Conservation (phyloP, 2,888 invertebrate genomes). For the Invenusta paracnida region DNA sequence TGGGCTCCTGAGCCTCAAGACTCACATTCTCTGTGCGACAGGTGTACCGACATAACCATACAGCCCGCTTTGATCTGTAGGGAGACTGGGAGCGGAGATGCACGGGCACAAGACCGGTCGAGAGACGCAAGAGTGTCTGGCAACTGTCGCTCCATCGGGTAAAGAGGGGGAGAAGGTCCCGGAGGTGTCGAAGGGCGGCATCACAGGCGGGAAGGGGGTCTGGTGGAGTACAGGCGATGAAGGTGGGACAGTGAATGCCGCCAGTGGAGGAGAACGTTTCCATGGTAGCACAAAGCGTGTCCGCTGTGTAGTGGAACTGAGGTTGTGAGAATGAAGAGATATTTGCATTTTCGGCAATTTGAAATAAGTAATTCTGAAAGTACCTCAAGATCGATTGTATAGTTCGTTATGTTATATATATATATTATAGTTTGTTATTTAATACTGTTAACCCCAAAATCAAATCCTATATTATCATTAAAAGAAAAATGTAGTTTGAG, state of each 20-base stretch:
- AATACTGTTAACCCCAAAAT: no score
- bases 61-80: neutral
- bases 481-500: no score
- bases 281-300: neutral
- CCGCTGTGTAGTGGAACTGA: neutral
- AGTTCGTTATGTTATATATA: neutral
- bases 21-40: neutral
- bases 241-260: neutral
- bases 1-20: neutral
- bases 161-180: neutral
- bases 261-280: neutral
- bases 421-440: no score
- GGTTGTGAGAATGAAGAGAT: no score
- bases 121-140: neutral
- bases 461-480: neutral
- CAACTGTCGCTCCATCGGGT: neutral
- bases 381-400: no score
- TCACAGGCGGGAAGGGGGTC: neutral
- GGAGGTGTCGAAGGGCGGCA: neutral
- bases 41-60: neutral
- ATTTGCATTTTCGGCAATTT: no score
- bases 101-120: neutral
- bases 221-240: neutral
- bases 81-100: neutral
- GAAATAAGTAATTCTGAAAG: no score